Conservation (phyloP, 2,797 vertebrate species). For the Arnoldichthys spilopterus region DNA sequence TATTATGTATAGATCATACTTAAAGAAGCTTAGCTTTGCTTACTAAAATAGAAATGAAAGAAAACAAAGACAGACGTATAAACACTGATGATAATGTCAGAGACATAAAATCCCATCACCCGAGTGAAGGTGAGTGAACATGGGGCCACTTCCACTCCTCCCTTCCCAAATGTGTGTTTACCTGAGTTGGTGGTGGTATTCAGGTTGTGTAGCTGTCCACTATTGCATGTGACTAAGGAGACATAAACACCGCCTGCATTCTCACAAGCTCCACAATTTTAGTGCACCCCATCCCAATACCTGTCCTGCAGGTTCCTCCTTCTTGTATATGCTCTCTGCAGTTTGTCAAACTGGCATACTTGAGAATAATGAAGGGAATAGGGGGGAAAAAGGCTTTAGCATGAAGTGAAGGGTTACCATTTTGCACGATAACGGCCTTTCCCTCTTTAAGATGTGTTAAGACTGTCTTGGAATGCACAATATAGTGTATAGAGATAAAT, state of each 20-base stretch:
- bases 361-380: conserved; percentile 42
- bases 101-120: conserved; percentile 58
- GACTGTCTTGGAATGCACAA: conserved; percentile 83
- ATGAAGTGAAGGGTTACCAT: conserved; percentile 64
- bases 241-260: conserved; percentile 23
- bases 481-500: conserved; percentile 77
- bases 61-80: conserved; percentile 54
- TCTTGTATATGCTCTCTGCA: conserved; percentile 36
- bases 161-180: conserved; percentile 57
- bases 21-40: conserved; percentile 69
- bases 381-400: conserved; percentile 64
- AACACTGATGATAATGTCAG: conserved; percentile 62
- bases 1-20: conserved; percentile 68
- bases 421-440: conserved; percentile 72
- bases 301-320: conserved; percentile 63
- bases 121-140: conserved; percentile 41
- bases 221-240: conserved; percentile 55
- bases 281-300: conserved; percentile 47
- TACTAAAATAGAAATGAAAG: conserved; percentile 55
- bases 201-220: conserved; percentile 61
- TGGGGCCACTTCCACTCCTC: conserved; percentile 28
- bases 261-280: conserved; percentile 28
- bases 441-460: conserved; percentile 75
- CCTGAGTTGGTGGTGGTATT: conserved; percentile 56
- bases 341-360: conserved; percentile 24